Evolutionary conservation across 1,140 invertebrate species (phyloP), one percentile per base, ranked within the genome.

Genomic region (Myzus persicae): DNA sequence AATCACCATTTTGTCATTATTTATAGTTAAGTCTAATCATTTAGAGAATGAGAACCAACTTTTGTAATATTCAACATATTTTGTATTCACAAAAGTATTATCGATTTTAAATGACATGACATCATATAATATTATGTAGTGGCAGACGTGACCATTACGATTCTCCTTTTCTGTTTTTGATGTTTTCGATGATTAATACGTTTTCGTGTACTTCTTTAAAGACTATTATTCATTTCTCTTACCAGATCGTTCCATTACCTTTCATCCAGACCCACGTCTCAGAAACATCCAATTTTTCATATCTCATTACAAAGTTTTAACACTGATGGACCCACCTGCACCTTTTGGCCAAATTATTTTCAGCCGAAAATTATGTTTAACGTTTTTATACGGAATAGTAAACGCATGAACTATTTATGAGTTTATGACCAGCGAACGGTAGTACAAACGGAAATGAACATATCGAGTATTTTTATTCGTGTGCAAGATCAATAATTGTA

Each of bases 281-380:
- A 48, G 31, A 54, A 51, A 90, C 48, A 40, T 90, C 88, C 88
- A 59, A 90, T 59, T 40, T 90, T 90, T 90, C 51, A 59, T 40
- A 59, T 59, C 38, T 90, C 51, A n/a, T 59, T 18, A 24, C 48
- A 40, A 90, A 90, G 88, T 90, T 90, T 90, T 90, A 38, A 59
- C 51, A 31, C 18, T 36, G 42, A 38, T n/a, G 87, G 8, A 88
- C 20, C 31, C 14, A n/a, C 31, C 14, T n/a, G 31, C 44, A 22
- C 46, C 40, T 85, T n/a, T 18, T 31, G 40, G 26, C 5, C 14
- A 44, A 85, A 85, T 85, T 85, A 85, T 85, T 85, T 85, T 40
- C 42, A 44, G 18, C 14, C 11, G 31, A 85, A 46, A 85, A 24
- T 85, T 26, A 14, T 44, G 18, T 85, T 46, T 18, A 44, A 85